These are phyloP conservation scores for Cantharis lateralis DNA, from an alignment of 2,888 invertebrate genomes.

Conservation along the genomic window DNA sequence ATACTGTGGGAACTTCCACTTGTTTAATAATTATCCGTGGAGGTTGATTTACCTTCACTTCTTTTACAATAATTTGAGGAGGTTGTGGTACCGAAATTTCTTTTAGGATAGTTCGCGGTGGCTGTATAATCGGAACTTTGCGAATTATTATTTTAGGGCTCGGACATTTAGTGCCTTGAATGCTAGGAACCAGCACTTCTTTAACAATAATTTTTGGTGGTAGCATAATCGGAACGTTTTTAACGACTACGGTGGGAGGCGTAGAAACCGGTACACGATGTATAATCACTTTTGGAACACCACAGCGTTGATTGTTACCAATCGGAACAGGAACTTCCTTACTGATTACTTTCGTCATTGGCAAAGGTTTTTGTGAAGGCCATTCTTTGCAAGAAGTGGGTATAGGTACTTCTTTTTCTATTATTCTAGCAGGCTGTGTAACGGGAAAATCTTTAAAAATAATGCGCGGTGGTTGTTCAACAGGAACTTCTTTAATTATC, in stretches of 20 bases:
- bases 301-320: background rate
- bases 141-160: background rate
- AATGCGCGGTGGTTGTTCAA: conserved; percentile 7
- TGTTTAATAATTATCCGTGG: conserved; percentile 11
- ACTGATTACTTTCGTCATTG: conserved; percentile 2
- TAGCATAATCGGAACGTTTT: background rate
- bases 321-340: conserved; percentile 19
- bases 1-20: conserved; percentile 11
- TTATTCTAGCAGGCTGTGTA: conserved; percentile 7
- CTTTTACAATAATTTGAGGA: background rate
- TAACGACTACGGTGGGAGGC: background rate
- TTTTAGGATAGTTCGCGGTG: background rate
- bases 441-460: conserved; percentile 14
- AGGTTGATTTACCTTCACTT: conserved; percentile 8
- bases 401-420: conserved; percentile 12
- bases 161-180: background rate
- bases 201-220: background rate
- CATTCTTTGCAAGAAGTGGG: background rate
- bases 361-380: background rate
- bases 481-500: conserved; percentile 9
- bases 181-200: background rate
- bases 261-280: conserved; percentile 10
- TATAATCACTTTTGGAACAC: background rate
- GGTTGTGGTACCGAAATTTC: background rate
- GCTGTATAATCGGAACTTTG: background rate